Evolutionary conservation across 2,888 invertebrate genomes (phyloP), one percentile per base, ranked within the genome.

Genomic region (Drosophila engyochracea): DNA sequence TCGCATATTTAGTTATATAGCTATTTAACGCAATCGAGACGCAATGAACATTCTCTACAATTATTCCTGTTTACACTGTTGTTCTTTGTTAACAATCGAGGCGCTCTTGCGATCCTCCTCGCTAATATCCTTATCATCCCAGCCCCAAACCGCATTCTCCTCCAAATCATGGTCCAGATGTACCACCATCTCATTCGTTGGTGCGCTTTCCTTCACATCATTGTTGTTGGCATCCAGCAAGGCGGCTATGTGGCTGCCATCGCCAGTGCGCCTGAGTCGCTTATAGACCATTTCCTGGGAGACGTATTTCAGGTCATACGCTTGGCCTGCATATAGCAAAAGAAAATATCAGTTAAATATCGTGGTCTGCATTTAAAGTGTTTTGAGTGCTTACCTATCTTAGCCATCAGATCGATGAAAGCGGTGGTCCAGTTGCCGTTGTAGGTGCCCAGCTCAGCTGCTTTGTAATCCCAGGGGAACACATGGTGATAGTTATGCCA

Each of bases 401-500:
- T 94, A 9, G 97, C 96, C 90, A 96, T 96, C 41, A 95, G 91
- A 81, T 96, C 95, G 77, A 96, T 95, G 70, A 96, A 94, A 0
- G 94, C 95, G 0, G 96, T 96, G 0, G 96, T 95, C 78, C 93
- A 87, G 90, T 96, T 96, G 16, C 94, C 94, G n/a, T 94, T 94
- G 91, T 96, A 96, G 85, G 95, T 94, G 58, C 96, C 96, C 33
- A 96, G 94, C 89, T 96, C 96, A 30, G 96, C 96, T 82, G 96
- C 96, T 83, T 96, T 96, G 94, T 96, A 96, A 91, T 96, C 96
- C 96, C 96, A 97, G 0, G 97, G 97, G 93, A 97, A 97, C 28
- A 96, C 96, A 93, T 97, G 97, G 88, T 97, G 97, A 92, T 97
- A 97, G 94, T 97, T 97, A 93, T 97, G 97, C 96, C 97, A 97